Percentiles rank a stretch among this genome's conserved stretches.
Conservation (phyloP, 2,797 vertebrate genomes). For the Uromys caudimaculatus region DNA sequence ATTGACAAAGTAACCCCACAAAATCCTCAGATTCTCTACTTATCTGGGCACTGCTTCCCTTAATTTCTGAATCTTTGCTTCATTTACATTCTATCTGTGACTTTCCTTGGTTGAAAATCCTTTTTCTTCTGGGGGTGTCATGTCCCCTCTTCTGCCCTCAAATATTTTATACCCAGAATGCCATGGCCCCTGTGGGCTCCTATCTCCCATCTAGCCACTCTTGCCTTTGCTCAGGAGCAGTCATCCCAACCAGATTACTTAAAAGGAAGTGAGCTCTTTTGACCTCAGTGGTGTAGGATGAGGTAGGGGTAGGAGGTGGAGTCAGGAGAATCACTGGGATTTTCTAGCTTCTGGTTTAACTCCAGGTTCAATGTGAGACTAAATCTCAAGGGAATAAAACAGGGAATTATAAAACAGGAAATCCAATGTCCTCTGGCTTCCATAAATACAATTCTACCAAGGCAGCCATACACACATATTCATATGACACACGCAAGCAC, state of each 20-base stretch:
- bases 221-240: background rate
- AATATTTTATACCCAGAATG: background rate
- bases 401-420: background rate
- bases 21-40: no score
- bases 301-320: background rate
- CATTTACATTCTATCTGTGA: background rate
- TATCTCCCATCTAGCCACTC: background rate
- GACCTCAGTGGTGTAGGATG: background rate
- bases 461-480: background rate
- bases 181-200: background rate
- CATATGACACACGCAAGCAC: background rate
- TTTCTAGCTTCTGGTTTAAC: background rate
- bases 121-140: background rate
- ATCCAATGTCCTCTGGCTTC: background rate
- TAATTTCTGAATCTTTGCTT: background rate
- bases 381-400: background rate
- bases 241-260: background rate
- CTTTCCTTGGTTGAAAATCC: background rate
- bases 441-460: background rate
- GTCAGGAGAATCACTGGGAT: no score
- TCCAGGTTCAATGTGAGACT: no score
- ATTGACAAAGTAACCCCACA: no score
- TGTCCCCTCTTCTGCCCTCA: background rate
- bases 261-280: background rate
- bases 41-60: rapidly evolving